Evolutionary conservation across 2,888 invertebrate genomes (phyloP).

Genomic region (Acleris laterana): DNA sequence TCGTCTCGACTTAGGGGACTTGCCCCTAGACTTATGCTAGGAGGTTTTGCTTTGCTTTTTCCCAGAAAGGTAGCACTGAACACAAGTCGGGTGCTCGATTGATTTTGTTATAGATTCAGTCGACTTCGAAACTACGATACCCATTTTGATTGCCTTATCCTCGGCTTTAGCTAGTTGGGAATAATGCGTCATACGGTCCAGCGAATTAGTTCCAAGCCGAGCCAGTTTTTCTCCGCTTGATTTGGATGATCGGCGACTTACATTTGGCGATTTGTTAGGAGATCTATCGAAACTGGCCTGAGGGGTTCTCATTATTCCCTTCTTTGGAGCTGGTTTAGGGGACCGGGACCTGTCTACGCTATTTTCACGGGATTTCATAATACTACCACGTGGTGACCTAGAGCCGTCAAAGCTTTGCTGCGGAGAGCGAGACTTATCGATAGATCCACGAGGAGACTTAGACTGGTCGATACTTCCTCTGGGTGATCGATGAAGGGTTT

Average conservation of each 20-base stretch:
- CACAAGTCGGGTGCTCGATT: slow-evolving; percentile 89
- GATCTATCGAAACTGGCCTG: slow-evolving; percentile 80
- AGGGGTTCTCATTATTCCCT: slow-evolving; percentile 80
- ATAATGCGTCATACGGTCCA: slow-evolving; percentile 78
- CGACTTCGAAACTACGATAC: slow-evolving; percentile 83
- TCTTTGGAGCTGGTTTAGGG: slow-evolving; percentile 78
- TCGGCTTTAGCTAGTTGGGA: slow-evolving; percentile 80
- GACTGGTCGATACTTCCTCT: slow-evolving; percentile 81
- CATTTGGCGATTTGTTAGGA: slow-evolving; percentile 75
- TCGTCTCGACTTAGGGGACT: slow-evolving; percentile 82
- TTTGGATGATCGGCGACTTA: slow-evolving; percentile 74
- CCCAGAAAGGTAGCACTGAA: slow-evolving; percentile 88
- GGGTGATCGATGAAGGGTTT: slow-evolving; percentile 77
- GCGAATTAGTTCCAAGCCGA: slow-evolving; percentile 76
- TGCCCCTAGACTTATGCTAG: slow-evolving; percentile 88
- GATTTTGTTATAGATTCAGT: slow-evolving; percentile 82
- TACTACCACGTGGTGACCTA: slow-evolving; percentile 76
- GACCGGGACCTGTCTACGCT: slow-evolving; percentile 75
- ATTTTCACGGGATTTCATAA: slow-evolving; percentile 78
- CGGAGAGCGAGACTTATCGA: slow-evolving; percentile 84
- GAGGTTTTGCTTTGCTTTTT: slow-evolving; percentile 84
- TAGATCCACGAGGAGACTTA: slow-evolving; percentile 82
- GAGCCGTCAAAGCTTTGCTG: slow-evolving; percentile 83
- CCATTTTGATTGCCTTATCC: slow-evolving; percentile 81
- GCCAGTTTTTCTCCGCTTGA: slow-evolving; percentile 75